Percentiles rank a stretch among this genome's conserved stretches.
Conservation (phyloP, 92 coral and sea anemone species). For the Zoanthus solanderi region DNA sequence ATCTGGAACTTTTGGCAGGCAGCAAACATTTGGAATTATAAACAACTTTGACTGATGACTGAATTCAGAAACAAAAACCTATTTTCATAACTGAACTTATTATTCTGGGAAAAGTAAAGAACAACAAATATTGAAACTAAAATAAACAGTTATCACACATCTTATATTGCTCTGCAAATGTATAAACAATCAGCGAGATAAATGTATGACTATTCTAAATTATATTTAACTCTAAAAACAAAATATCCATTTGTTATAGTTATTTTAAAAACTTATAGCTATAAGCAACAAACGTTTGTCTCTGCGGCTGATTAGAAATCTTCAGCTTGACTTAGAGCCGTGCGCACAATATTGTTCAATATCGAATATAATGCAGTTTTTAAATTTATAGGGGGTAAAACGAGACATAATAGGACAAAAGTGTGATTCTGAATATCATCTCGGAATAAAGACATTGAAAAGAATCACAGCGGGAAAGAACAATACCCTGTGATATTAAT, state of each 20-base stretch:
- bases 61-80: not conserved
- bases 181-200: not conserved
- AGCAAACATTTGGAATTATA: not conserved
- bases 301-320: not conserved
- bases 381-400: not conserved
- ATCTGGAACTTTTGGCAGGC: too few species aligned
- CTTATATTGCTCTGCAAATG: not conserved
- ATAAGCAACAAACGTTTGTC: too few species aligned
- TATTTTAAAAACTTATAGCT: too few species aligned
- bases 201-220: not conserved
- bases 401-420: not conserved
- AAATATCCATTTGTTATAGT: too few species aligned
- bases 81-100: not conserved
- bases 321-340: not conserved
- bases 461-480: not conserved
- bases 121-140: not conserved
- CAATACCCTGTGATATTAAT: not conserved
- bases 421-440: not conserved
- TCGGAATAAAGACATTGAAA: not conserved
- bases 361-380: not conserved
- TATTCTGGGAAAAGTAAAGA: not conserved
- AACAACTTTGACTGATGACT: not conserved
- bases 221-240: not conserved
- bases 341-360: not conserved
- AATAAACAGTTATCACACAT: not conserved